Conservation (phyloP, 2,113 vertebrate species). For the Tyto alba region DNA sequence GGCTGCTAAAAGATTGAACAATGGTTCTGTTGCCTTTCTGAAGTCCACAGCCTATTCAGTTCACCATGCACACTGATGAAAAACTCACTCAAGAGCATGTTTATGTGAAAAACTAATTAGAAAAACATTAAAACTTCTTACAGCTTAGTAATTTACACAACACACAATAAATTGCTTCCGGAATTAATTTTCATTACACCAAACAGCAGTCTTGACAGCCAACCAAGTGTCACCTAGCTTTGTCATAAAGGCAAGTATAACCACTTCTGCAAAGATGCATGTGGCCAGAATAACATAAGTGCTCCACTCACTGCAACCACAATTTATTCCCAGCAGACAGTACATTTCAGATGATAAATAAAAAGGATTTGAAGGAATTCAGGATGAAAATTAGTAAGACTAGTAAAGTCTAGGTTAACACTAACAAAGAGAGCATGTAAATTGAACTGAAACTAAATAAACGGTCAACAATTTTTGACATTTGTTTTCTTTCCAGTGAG, state of each 20-base stretch:
- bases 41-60: background rate
- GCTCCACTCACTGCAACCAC: background rate
- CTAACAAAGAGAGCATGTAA: background rate
- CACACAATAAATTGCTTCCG: background rate
- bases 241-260: background rate
- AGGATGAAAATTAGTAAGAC: background rate
- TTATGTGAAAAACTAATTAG: background rate
- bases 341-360: background rate
- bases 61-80: background rate
- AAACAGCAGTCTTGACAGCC: background rate
- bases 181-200: background rate
- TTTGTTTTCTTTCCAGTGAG: background rate
- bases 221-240: background rate
- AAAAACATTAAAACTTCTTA: background rate
- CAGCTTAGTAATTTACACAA: background rate
- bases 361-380: background rate
- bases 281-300: background rate
- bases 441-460: background rate
- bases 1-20: background rate
- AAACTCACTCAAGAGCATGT: background rate
- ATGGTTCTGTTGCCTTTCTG: background rate
- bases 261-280: background rate
- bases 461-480: background rate
- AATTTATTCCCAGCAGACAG: background rate
- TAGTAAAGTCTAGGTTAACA: background rate